A percentile compares a stretch with the other conserved stretches of the same genome.
Conservation (phyloP, 2,888 invertebrate species). For the Sicus ferrugineus region DNA sequence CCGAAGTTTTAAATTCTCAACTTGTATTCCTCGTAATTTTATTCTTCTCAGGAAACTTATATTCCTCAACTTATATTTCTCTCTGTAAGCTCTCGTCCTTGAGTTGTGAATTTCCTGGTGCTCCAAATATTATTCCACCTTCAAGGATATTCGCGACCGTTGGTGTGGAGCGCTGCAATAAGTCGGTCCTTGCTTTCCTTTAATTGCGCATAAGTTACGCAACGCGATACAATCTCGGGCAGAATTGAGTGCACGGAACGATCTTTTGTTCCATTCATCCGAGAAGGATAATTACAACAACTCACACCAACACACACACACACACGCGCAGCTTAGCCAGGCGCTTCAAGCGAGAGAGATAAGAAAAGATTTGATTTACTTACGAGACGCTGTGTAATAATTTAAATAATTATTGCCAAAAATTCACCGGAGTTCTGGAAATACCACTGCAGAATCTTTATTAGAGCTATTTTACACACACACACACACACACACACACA, state of each 20-base stretch:
- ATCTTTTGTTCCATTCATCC: neutral
- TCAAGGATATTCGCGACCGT: too few species aligned
- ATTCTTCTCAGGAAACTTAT: neutral
- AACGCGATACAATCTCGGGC: slow-evolving; percentile 23
- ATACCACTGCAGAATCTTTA: slow-evolving; percentile 28
- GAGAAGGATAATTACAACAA: too few species aligned
- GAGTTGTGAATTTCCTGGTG: neutral
- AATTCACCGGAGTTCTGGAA: too few species aligned
- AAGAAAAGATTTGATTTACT: slow-evolving; percentile 40
- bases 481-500: neutral
- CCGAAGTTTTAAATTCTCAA: neutral
- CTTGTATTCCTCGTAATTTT: neutral
- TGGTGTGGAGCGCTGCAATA: slow-evolving; percentile 24
- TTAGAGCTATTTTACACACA: slow-evolving; percentile 10
- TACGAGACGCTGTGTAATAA: slow-evolving; percentile 39
- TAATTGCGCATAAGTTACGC: slow-evolving; percentile 30
- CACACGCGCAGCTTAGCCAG: neutral
- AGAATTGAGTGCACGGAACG: neutral
- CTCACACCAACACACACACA: neutral
- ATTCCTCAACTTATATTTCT: neutral
- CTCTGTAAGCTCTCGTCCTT: neutral
- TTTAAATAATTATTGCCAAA: slow-evolving; percentile 40
- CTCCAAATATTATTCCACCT: too few species aligned
- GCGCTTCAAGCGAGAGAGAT: slow-evolving; percentile 6
- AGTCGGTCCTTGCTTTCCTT: slow-evolving; percentile 18